Evolutionary conservation across 2,113 vertebrate genomes (phyloP), one percentile per base, ranked within the genome.

Genomic region (Sorex araneus): DNA sequence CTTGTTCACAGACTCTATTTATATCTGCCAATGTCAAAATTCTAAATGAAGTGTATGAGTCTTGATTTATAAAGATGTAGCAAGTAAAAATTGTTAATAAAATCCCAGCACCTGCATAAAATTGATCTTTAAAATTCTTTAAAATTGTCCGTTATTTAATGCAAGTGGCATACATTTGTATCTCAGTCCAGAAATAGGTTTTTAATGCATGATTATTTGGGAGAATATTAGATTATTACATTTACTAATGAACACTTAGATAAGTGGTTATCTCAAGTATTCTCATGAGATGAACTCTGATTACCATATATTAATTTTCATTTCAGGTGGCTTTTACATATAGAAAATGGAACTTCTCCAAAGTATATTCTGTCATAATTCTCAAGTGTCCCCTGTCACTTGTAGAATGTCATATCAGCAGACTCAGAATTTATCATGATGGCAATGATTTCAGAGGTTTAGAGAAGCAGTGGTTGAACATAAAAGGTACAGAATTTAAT

Each of bases 261-360:
- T 94, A 96, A 96, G 87, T 91, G 89, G 70, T 93, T 79, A 82
- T 95, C 87, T 94, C 87, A 90, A 95, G 91, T 90, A 95, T 92
- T 75, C 89, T 96, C 77, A 73, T 71, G 63, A 91, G 77, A 23
- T 95, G 83, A 92, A 69, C 69, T 94, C 80, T 95, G 47, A 96
- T 96, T 96, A 93, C 43, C 91, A 94, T 94, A 92, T 85, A 94
- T 90, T 91, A 94, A 95, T 96, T 96, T 96, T 93, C 78, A 96
- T 76, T 97, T 94, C 50, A 82, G 34, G 30, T 86, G 50, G 67
- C 50, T 96, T 92, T 95, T 93, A 77, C 67, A 63, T 92, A 91
- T 78, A 95, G 84, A 92, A 95, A 93, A 89, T 45, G 45, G 70
- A 64, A 32, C 91, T n/a, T 80, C 27, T 93, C 43, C 57, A 92